These are phyloP conservation scores for Cyaniris semiargus DNA, from an alignment of 2,888 invertebrate species.

Conservation along the genomic window DNA sequence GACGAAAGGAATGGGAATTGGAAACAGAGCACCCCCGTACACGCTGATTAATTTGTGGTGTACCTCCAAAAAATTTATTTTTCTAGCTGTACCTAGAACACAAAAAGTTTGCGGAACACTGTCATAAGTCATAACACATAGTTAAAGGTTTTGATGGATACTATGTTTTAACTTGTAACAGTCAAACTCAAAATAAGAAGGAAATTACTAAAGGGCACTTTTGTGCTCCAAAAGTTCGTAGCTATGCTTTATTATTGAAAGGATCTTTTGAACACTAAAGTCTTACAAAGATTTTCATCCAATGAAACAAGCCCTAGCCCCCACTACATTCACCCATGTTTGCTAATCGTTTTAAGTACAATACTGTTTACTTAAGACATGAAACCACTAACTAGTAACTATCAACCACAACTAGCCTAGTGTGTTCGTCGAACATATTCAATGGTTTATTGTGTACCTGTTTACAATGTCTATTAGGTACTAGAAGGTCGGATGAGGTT, in stretches of 20 bases:
- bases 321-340: background rate
- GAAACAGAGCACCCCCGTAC: too few species aligned
- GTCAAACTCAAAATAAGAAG: too few species aligned
- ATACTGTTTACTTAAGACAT: background rate
- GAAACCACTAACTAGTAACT: background rate
- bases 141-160: too few species aligned
- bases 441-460: slow-evolving; percentile 17
- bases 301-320: background rate
- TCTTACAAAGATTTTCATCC: background rate
- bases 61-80: too few species aligned
- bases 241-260: background rate
- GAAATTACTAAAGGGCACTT: too few species aligned
- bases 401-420: background rate
- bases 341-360: background rate
- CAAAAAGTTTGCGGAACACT: too few species aligned
- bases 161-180: too few species aligned
- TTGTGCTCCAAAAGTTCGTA: too few species aligned
- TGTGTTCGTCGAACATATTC: slow-evolving; percentile 2
- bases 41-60: too few species aligned
- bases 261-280: background rate
- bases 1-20: too few species aligned
- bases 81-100: too few species aligned
- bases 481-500: slow-evolving; percentile 20
- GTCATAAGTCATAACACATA: too few species aligned
- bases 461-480: slow-evolving; percentile 26